phyloP scores from a whole-genome alignment of 2,888 invertebrate genomes.

The Cremastobaeus sp. region DNA sequence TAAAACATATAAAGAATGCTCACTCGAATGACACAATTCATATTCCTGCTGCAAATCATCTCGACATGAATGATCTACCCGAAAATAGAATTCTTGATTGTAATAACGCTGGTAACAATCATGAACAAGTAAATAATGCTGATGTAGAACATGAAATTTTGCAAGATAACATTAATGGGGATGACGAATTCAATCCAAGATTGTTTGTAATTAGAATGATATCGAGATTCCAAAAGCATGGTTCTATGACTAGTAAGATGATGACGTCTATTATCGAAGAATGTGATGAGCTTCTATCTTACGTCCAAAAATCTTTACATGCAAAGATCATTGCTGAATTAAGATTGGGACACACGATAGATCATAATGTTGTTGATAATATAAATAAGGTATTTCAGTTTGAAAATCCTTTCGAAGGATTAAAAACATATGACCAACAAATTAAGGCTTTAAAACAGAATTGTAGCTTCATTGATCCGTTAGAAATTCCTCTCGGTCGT shows the following conservation, averaged over 20 bases:
- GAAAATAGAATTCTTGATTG: not conserved
- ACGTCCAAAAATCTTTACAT: slow-evolving; percentile 12
- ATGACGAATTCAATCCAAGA: slow-evolving; percentile 12
- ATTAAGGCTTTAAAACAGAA: slow-evolving; percentile 39
- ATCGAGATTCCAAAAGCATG: slow-evolving; percentile 34
- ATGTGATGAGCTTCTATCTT: slow-evolving; percentile 24
- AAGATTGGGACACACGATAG: slow-evolving; percentile 2
- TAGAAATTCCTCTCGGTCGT: slow-evolving; percentile 36
- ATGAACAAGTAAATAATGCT: slow-evolving; percentile 6
- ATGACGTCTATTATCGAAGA: slow-evolving; percentile 24
- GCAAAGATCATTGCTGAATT: slow-evolving; percentile 4
- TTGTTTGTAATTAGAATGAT: slow-evolving; percentile 27
- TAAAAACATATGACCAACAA: slow-evolving; percentile 40
- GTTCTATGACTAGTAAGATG: slow-evolving; percentile 44
- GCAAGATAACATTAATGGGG: slow-evolving; percentile 3
- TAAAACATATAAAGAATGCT: slow-evolving; percentile 30
- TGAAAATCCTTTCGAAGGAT: slow-evolving; percentile 26
- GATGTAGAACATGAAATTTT: slow-evolving; percentile 1
- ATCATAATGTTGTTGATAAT: slow-evolving; percentile 4
- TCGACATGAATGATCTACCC: too few relatives aligned
- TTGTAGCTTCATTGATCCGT: slow-evolving; percentile 34
- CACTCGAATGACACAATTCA: slow-evolving; percentile 11
- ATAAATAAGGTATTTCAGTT: slow-evolving; percentile 28
- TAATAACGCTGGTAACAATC: not conserved
- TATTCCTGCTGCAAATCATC: not conserved